Evolutionary conservation across 1,140 invertebrate genomes (phyloP), one percentile per base, ranked within the genome.

Genomic region (Drosophila lini): DNA sequence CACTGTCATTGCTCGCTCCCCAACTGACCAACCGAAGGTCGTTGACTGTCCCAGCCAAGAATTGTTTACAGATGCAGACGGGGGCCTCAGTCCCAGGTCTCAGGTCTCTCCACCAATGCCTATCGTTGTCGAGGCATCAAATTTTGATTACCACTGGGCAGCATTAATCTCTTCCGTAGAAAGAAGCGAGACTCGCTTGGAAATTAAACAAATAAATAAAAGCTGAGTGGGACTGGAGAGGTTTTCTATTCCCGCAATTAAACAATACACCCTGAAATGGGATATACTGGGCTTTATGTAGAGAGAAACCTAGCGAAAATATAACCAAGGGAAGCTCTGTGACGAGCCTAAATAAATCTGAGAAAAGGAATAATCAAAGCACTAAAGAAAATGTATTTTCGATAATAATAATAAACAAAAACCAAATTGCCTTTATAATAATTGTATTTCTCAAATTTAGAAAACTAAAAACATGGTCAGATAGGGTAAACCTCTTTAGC

Each of bases 201-300:
- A 71, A 71, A 70, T 70, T 71, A 71, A 70, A 22, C 52, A 71
- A 71, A 58, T 41, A 71, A 71, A 70, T 71, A 71, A 70, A 71
- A 58, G 50, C 69, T 36, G 65, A 48, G 42, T 58, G 34, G 34
- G 42, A 71, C 40, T 71, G 36, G 13, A 36, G 36, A n/a, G 42
- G 64, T 44, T 53, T 44, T 69, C 22, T 15, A 38, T 53, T 53
- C 22, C 13, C 45, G n/a, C 31, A 41, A n/a, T 28, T 11, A 50
- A 69, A 28, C 10, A 19, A 28, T 44, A 13, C 4, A 15, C 11
- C 1, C 19, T 41, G 36, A 25, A 56, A 40, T 40, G 34, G 53
- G 34, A 56, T 56, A 22, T 38, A 36, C 6, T 1, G 11, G 22
- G 50, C 7, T 34, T 16, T 1, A 36, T 7, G 5, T 52, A 19